Evolutionary conservation across 2,797 vertebrate species (phyloP), one percentile per base, ranked within the genome.

Genomic region (Melanotaenia trifasciata): DNA sequence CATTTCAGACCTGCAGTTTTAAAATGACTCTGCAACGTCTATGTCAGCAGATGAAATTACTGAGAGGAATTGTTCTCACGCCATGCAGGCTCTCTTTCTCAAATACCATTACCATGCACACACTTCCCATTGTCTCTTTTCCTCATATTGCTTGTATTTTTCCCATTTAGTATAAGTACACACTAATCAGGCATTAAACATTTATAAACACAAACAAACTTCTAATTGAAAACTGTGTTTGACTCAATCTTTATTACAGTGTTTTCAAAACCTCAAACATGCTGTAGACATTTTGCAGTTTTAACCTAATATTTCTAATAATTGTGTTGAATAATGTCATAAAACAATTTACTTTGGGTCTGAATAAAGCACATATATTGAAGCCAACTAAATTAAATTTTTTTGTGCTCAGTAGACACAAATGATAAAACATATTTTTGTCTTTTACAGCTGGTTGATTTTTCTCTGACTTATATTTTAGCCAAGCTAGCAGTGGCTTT

Each of bases 1-100:
- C 90, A 94, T 95, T 92, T 94, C 86, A 83, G 81, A 79, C 86
- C 72, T 83, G 84, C 84, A 86, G 90, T 88, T 94, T 94, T 94
- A 92, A 94, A 94, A 90, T 66, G 85, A 90, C 91, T 85, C 88
- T 67, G 85, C 87, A 90, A 78, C 85, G 90, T 93, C 85, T 91
- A 87, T 93, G 85, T 89, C 89, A 90, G 91, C 87, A 87, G 88
- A 92, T 84, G 85, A 92, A 89, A 90, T 93, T 91, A 91, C 89
- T 63, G 70, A 67, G 70, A 58, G 84, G 89, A 91, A 92, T 88
- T 89, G 86, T 84, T 90, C 73, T 85, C 86, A 84, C 43, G 56
- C 74, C 73, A 79, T 32, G 16, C 20, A 22, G 60, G 4, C 14
- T 56, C 28, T 32, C 28, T 32, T 14, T 54, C 71, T 11, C 38